Percentiles rank a stretch among this genome's conserved stretches.
Evolutionary conservation across 2,113 vertebrate species (phyloP).

Genomic region (Copsychus sechellarum): DNA sequence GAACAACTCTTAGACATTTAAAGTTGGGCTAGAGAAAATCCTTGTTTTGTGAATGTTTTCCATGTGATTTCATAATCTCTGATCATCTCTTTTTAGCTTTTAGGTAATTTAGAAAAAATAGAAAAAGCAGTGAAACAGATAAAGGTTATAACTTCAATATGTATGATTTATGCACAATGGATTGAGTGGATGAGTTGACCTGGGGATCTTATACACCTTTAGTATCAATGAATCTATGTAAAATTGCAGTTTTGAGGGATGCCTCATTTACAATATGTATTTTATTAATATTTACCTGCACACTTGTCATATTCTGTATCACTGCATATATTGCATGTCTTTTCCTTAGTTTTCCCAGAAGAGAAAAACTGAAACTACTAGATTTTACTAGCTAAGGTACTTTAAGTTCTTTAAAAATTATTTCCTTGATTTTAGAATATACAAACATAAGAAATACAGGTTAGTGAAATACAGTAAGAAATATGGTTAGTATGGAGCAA

Average conservation of each 20-base stretch:
- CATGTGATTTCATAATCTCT: background rate
- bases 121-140: background rate
- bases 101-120: background rate
- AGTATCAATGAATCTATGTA: background rate
- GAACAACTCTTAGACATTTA: background rate
- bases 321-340: background rate
- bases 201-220: background rate
- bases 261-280: background rate
- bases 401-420: background rate
- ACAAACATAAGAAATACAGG: background rate
- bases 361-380: background rate
- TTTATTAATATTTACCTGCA: constrained; percentile 17
- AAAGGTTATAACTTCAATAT: background rate
- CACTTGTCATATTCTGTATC: background rate
- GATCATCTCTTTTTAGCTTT: background rate
- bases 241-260: background rate
- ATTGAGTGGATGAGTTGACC: background rate
- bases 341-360: background rate
- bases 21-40: background rate
- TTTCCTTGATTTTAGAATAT: background rate
- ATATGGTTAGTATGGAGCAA: background rate
- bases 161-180: background rate
- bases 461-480: too few relatives aligned
- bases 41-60: background rate
- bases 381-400: background rate